Evolutionary conservation across 2,888 invertebrate genomes (phyloP).

Genomic region (Heterodera filipjevi): DNA sequence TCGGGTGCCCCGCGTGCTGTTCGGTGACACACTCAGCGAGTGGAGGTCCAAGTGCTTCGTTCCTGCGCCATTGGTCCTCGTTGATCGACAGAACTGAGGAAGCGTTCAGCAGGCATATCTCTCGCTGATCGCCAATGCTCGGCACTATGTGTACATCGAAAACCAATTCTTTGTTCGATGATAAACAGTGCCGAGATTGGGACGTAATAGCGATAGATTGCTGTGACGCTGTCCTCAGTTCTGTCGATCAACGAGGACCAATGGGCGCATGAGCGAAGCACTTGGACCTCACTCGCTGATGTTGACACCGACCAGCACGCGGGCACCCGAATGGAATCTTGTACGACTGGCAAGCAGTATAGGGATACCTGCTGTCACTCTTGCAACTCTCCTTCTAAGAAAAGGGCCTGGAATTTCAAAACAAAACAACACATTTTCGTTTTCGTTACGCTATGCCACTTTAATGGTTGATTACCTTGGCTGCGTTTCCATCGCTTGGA

Average conservation of each 20-base stretch:
- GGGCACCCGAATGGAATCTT: slow-evolving; percentile 60
- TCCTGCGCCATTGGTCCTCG: slow-evolving; percentile 69
- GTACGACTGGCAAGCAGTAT: slow-evolving; percentile 69
- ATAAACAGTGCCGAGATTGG: slow-evolving; percentile 62
- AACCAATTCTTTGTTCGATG: slow-evolving; percentile 70
- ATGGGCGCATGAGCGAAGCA: slow-evolving; percentile 67
- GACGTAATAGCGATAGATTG: slow-evolving; percentile 87
- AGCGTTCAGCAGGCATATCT: slow-evolving; percentile 80
- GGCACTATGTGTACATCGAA: slow-evolving; percentile 86
- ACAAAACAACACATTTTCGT: too few species aligned
- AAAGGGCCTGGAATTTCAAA: slow-evolving; percentile 22
- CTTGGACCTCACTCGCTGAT: slow-evolving; percentile 55
- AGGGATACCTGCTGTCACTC: slow-evolving; percentile 66
- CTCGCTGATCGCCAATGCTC: slow-evolving; percentile 84
- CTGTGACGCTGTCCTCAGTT: slow-evolving; percentile 69
- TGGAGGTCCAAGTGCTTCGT: slow-evolving; percentile 66
- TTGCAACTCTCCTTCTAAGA: slow-evolving; percentile 58
- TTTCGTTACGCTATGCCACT: too few species aligned
- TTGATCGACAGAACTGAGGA: slow-evolving; percentile 67
- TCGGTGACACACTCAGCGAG: slow-evolving; percentile 34
- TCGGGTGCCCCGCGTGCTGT: slow-evolving; percentile 58
- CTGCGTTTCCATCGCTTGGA: slow-evolving; percentile 70
- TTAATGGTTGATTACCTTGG: slow-evolving; percentile 56
- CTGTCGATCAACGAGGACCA: slow-evolving; percentile 69
- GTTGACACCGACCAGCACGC: slow-evolving; percentile 49